Percentiles rank a stretch among this genome's conserved stretches.
Evolutionary conservation across 2,888 invertebrate species (phyloP).

Genomic region (Eristalis tenax): DNA sequence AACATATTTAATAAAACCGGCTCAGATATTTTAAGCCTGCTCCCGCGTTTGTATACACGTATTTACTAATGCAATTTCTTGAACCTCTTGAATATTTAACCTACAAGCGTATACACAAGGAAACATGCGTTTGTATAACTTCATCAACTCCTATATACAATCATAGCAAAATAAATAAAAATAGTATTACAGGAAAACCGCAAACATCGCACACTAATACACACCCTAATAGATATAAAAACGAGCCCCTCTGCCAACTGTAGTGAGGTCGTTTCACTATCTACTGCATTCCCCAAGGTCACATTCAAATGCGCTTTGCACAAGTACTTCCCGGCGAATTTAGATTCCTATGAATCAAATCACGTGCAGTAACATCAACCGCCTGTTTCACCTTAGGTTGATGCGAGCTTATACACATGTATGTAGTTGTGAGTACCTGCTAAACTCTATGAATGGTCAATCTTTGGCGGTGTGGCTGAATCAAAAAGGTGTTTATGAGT

Average conservation of each 20-base stretch:
- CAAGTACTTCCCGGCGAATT: background rate
- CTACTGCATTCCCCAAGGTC: conserved; percentile 48
- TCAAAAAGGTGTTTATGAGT: conserved; percentile 26
- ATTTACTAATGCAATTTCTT: too few relatives aligned
- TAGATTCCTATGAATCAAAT: conserved; percentile 12
- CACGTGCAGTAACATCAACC: conserved; percentile 24
- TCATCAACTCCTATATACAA: background rate
- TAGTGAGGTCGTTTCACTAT: conserved; percentile 41
- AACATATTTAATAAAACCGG: too few relatives aligned
- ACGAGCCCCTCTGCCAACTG: conserved; percentile 22
- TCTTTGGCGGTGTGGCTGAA: conserved; percentile 55
- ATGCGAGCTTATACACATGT: background rate
- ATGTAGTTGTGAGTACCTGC: background rate
- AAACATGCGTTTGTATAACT: background rate
- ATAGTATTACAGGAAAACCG: background rate
- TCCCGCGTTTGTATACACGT: too few relatives aligned
- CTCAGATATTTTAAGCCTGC: too few relatives aligned
- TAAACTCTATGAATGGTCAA: conserved; percentile 47
- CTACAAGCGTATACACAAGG: background rate
- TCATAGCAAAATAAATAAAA: background rate
- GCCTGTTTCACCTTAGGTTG: background rate
- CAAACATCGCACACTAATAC: background rate
- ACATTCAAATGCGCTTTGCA: conserved; percentile 39
- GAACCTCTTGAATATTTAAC: background rate
- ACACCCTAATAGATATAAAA: background rate